Evolutionary conservation across 2,113 vertebrate species (phyloP).

Genomic region (Dipodomys ordii): DNA sequence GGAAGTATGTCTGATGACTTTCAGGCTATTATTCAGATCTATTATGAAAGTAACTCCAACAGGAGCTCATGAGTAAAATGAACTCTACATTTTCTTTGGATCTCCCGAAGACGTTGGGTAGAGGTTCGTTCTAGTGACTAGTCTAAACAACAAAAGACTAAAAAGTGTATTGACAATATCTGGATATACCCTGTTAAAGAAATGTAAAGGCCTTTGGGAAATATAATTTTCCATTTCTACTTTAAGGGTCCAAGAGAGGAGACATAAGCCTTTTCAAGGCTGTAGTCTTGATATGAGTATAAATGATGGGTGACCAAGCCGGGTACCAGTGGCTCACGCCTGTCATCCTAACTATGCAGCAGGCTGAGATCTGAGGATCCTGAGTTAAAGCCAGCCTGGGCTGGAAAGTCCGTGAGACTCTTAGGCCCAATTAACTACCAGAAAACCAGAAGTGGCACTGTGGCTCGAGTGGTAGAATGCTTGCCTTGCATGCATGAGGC

Average conservation of each 20-base stretch:
- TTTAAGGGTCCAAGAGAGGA: neutral
- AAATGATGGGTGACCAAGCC: no score
- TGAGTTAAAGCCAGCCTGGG: no score
- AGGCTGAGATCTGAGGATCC: no score
- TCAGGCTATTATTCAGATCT: slow-evolving; percentile 37
- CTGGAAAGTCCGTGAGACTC: no score
- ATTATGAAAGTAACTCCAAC: slow-evolving; percentile 5
- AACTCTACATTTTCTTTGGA: neutral
- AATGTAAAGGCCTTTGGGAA: neutral
- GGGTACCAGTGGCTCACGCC: no score
- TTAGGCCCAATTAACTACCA: no score
- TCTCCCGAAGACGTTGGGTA: neutral
- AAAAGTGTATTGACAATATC: neutral
- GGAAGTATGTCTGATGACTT: slow-evolving; percentile 57
- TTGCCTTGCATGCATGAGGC: no score
- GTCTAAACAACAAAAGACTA: neutral
- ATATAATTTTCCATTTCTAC: neutral
- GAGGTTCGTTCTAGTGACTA: neutral
- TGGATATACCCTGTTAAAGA: neutral
- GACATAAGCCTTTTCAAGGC: neutral
- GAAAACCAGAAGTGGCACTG: no score
- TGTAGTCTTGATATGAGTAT: neutral
- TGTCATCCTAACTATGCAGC: no score
- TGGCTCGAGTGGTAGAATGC: no score
- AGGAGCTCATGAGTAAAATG: neutral